phyloP scores from a whole-genome alignment of 2,888 invertebrate genomes.

The Theretra japonica region DNA sequence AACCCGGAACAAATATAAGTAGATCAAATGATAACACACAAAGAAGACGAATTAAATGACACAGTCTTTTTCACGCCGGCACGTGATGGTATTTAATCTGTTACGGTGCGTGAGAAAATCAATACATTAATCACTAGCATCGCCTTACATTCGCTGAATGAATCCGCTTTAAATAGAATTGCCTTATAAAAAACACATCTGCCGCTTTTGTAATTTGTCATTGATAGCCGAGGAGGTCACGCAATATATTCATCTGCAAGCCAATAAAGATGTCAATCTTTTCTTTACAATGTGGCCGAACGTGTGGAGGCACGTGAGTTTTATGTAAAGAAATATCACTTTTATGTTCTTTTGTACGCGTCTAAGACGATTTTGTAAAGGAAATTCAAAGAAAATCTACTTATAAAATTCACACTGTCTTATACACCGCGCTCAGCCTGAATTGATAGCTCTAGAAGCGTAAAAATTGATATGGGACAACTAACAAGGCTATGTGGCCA shows the following conservation, averaged over 20 bases:
- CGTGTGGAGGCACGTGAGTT: background rate
- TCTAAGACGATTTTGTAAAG: too few species aligned
- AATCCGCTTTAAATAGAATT: background rate
- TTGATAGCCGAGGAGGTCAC: constrained; percentile 9
- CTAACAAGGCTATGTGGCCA: too few species aligned
- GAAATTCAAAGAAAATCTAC: too few species aligned
- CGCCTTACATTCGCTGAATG: background rate
- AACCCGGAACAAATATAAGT: too few species aligned
- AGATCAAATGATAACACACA: background rate
- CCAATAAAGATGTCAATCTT: constrained; percentile 16
- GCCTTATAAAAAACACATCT: background rate
- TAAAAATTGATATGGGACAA: too few species aligned
- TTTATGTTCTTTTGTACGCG: background rate
- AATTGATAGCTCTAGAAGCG: too few species aligned
- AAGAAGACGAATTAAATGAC: background rate
- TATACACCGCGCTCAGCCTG: too few species aligned
- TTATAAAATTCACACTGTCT: too few species aligned
- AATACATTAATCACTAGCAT: background rate
- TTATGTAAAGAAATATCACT: background rate
- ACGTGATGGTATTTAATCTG: background rate
- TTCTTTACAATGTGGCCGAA: background rate
- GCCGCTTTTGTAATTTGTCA: constrained; percentile 15
- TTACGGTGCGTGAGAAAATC: constrained; percentile 5
- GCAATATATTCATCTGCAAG: background rate
- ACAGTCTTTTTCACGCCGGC: background rate